Evolutionary conservation across 2,797 vertebrate genomes (phyloP), one percentile per base, ranked within the genome.

Genomic region (Cryptoprocta ferox): DNA sequence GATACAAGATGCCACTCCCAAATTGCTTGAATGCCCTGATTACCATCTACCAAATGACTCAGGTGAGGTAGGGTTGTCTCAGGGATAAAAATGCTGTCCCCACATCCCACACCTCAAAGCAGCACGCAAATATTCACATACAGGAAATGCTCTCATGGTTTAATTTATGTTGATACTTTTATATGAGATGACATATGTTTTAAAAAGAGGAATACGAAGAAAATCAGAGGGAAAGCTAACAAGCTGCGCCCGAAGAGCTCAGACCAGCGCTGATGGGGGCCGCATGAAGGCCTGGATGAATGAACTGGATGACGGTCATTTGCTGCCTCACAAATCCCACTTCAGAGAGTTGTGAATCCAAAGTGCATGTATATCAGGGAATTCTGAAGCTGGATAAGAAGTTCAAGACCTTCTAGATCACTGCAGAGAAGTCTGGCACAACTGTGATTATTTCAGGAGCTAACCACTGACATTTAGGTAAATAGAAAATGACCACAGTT

Each of bases 221-320:
- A 61, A 87, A 65, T 11, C 18, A 3, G 28, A 78, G 56, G 53
- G 35, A 30, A 71, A 83, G 48, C 35, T 61, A 81, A 45, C 11
- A 26, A 75, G 63, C 15, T 30, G 1, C 16, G 4, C n/a, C 45
- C 0, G 24, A 80, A 45, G 59, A 35, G 32, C 37, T n/a, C 5
- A 0, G 42, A 16, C 6, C 16, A 30, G 50, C 0, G 2, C 5
- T 24, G 37, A 3, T 9, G 30, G 9, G 79, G 26, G 18, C 14
- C 63, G 12, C 0, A 0, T 2, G 7, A 3, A 5, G n/a, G 45
- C 63, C 56, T 59, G 56, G 56, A 59, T 1, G 42, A 15, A 35
- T 42, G 10, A 32, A 2, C 4, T 10, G 26, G 32, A 2, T 21
- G n/a, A 12, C 0, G 19, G 63, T 30, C 12, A 1, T 7, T 32